Conservation (phyloP, 2,888 invertebrate genomes). For the Drosophila falleni region DNA sequence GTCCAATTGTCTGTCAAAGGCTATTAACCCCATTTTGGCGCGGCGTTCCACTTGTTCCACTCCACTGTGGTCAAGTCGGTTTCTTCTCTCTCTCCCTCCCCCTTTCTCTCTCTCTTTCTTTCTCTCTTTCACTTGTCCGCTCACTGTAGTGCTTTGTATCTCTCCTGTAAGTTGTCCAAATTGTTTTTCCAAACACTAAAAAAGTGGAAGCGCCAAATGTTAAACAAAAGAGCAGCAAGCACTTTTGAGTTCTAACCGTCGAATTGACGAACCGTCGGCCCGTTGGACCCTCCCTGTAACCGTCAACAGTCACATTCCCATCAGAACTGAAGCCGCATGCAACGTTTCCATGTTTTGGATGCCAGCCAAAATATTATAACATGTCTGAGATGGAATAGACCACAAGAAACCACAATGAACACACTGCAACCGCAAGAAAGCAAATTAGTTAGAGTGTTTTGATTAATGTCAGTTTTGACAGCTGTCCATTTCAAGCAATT, state of each 20-base stretch:
- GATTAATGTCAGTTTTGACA: constrained; percentile 79
- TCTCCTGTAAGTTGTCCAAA: constrained; percentile 45
- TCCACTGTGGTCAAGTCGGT: constrained; percentile 30
- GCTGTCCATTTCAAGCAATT: constrained; percentile 59
- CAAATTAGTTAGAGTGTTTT: constrained; percentile 73
- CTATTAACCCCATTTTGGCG: constrained; percentile 72
- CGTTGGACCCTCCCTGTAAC: constrained; percentile 8
- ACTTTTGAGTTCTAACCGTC: constrained; percentile 27
- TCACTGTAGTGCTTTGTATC: constrained; percentile 4
- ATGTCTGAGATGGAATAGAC: constrained; percentile 30
- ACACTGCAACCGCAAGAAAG: constrained; percentile 26
- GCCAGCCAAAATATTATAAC: constrained; percentile 25
- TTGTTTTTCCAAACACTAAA: constrained; percentile 55
- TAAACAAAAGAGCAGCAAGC: constrained; percentile 42
- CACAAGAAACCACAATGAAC: constrained; percentile 1
- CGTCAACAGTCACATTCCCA: constrained; percentile 37
- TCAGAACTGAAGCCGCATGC: constrained; percentile 28
- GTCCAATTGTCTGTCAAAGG: constrained; percentile 70
- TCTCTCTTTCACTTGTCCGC: background rate
- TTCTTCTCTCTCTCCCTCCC: background rate
- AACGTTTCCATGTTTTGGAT: constrained; percentile 47
- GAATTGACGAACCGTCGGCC: constrained; percentile 2
- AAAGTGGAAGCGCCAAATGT: constrained; percentile 53
- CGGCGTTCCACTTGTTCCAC: constrained; percentile 71
- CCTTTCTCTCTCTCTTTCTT: constrained; percentile 3